phyloP scores from a whole-genome alignment of 2,113 vertebrate species.

The Microcebus murinus region DNA sequence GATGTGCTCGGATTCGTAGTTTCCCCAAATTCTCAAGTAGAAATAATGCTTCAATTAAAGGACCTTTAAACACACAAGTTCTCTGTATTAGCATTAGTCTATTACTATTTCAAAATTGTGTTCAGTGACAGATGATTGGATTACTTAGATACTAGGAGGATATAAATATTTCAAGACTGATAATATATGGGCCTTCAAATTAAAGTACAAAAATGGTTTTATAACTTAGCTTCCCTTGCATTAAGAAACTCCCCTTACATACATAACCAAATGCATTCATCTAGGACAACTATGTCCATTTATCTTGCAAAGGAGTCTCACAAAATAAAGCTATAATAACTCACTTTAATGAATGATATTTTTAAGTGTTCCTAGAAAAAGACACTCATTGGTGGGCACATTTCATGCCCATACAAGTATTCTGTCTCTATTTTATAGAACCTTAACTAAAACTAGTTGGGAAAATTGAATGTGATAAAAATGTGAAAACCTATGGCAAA shows the following conservation, averaged over 20 bases:
- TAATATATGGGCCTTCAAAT: conserved; percentile 65
- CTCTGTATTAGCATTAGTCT: neutral
- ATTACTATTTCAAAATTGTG: conserved; percentile 25
- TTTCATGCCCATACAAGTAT: neutral
- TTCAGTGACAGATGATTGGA: conserved; percentile 37
- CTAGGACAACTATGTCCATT: neutral
- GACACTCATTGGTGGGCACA: neutral
- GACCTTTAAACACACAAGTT: neutral
- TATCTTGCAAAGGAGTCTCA: conserved; percentile 23
- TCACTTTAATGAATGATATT: neutral
- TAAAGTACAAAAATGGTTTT: conserved; percentile 54
- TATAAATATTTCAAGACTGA: conserved; percentile 71
- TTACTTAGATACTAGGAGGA: conserved; percentile 52
- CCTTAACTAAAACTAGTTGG: neutral
- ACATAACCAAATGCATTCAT: conserved; percentile 49
- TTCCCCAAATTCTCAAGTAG: neutral
- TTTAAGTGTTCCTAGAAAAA: conserved; percentile 39
- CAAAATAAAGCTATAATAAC: conserved; percentile 35
- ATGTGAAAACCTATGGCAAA: neutral
- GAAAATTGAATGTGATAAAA: neutral
- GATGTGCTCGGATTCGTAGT: neutral
- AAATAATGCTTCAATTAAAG: conserved; percentile 46
- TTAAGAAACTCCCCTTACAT: neutral
- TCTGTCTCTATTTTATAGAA: neutral
- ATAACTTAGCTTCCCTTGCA: conserved; percentile 26